Base-by-base conservation (phyloP, 1,140 invertebrate genomes). In the Cyclargus thomasi region DNA sequence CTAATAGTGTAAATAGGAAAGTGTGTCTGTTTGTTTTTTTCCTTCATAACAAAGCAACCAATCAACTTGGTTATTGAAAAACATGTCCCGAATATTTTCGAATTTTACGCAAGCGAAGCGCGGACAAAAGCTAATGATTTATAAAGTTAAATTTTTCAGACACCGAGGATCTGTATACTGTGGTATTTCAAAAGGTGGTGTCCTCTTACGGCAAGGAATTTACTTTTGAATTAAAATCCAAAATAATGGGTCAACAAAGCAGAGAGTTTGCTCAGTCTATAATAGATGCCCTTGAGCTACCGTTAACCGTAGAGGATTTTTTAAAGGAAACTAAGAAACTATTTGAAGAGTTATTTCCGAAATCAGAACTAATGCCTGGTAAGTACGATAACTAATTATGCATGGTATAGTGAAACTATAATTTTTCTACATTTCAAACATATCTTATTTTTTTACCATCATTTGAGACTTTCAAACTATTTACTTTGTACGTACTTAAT, bases 91-190 rank as follows among this genome's bases (percentile, higher is more conserved):
- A n/a, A n/a, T n/a, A n/a, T n/a, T n/a, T n/a, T n/a, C n/a, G n/a
- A n/a, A n/a, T n/a, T n/a, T n/a, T n/a, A n/a, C n/a, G n/a, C n/a
- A n/a, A 23, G 23, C 2, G 2, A 23, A 2, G 23, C 23, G 23
- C 23, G 23, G 2, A 23, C n/a, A n/a, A n/a, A n/a, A n/a, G n/a
- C n/a, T 23, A 2, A 6, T 23, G 23, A 23, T 23, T 23, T 6
- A 23, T 23, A 23, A 23, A 23, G 23, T 23, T n/a, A 23, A 2
- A 2, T 23, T 23, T 86, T 85, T 80, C 88, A 97, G 96, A 97
- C 91, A 96, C 96, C 35, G 97, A 98, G 90, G 86, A 86, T 18
- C 86, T 96, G 5, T 97, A 97, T 78, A 94, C 95, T 29, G 78
- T 93, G 76, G 94, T 93, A 35, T 94, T 93, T 74, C 93, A 95